phyloP scores from a whole-genome alignment of 2,113 vertebrate genomes.

The Nothobranchius furzeri region DNA sequence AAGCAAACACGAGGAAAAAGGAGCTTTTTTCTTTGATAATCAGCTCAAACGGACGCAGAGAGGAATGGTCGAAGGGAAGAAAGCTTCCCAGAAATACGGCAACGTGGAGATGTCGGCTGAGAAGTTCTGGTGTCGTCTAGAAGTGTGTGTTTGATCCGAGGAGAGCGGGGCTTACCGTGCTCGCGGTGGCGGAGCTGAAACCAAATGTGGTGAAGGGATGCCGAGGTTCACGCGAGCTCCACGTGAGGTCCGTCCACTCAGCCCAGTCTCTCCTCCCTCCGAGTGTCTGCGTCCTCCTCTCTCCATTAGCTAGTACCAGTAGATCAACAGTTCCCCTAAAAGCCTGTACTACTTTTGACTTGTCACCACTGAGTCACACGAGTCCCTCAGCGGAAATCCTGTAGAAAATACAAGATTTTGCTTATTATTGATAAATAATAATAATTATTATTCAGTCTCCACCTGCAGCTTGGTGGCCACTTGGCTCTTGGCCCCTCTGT shows the following conservation, averaged over 20 bases:
- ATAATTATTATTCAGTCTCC: too few species aligned
- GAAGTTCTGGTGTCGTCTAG: too few species aligned
- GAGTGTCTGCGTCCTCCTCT: background rate
- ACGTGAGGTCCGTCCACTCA: conserved; percentile 60
- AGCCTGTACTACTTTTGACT: conserved; percentile 39
- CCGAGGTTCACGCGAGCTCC: conserved; percentile 44
- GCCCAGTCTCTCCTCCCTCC: conserved; percentile 19
- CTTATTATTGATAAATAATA: too few species aligned
- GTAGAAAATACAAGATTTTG: background rate
- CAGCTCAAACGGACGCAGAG: background rate
- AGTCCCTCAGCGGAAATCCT: background rate
- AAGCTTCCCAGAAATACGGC: too few species aligned
- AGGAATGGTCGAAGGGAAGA: conserved; percentile 4
- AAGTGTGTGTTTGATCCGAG: too few species aligned
- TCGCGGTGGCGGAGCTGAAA: conserved; percentile 30
- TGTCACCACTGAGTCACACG: conserved; percentile 16
- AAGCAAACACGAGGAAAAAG: too few species aligned
- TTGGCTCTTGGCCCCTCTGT: too few species aligned
- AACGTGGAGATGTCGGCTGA: too few species aligned
- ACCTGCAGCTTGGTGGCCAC: too few species aligned
- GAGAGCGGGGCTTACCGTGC: conserved; percentile 48
- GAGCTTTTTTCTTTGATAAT: too few species aligned
- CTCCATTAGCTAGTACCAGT: conserved; percentile 37
- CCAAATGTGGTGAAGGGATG: conserved; percentile 30
- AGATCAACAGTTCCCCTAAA: conserved; percentile 19